Base-by-base conservation (phyloP, 1,140 invertebrate species). In the Solenopsis invicta region DNA sequence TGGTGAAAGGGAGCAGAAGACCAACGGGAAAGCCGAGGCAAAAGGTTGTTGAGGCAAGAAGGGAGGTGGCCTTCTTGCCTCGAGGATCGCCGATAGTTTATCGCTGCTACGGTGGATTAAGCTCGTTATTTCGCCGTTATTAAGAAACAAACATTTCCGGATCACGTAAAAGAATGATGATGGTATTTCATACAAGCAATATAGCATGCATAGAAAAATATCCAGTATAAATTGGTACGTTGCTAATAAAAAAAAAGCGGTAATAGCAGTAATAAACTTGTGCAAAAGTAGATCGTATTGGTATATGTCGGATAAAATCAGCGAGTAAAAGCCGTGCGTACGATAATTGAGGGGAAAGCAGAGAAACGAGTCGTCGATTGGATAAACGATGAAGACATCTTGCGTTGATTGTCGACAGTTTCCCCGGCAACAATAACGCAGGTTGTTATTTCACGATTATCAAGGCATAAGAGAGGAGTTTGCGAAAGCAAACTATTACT, bases 1-100 rank as follows among this genome's bases (percentile, higher is more conserved):
- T 85, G 87, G 90, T 88, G 86, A 91, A 91, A 91, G 89, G 87
- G 88, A 89, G 78, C 82, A 64, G 74, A 64, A 66, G 61, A 71
- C 69, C 54, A 52, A 87, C 56, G 87, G 67, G 86, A 90, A 86
- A 84, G 86, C 59, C 78, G 62, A 78, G 69, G 87, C 82, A 74
- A 88, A 88, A 90, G 88, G 86, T 89, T 69, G 87, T 1, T 64
- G 48, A 48, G 69, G 76, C 67, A 87, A 59, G 69, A 85, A 71
- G 66, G 48, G 66, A 76, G 4, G 18, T 18, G 29, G 75, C 41
- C 56, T 69, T 89, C 64, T 88, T 76, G 72, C 75, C 54, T 48
- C 66, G 59, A 10, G 85, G 37, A 86, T 86, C 80, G 80, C 37
- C 62, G 86, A 85, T 87, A 85, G 86, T 76, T 72, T 80, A 81